Evolutionary conservation across 1,140 invertebrate genomes (phyloP), one percentile per base, ranked within the genome.

Genomic region (Hormaphis cornu): DNA sequence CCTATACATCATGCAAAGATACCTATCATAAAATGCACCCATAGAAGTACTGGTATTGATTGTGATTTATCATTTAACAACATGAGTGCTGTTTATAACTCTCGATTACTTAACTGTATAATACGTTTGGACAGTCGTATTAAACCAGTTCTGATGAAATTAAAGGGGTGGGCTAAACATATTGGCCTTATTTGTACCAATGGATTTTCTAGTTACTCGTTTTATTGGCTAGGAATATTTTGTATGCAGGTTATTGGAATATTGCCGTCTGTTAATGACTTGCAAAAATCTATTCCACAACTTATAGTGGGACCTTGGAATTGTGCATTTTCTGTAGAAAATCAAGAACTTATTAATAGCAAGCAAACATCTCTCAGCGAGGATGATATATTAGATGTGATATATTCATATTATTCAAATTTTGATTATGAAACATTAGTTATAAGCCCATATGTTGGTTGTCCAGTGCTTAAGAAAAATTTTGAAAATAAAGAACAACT

Each of bases 11-110:
- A 76, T 12, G 80, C 81, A 16, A 75, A 82, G 63, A 80, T 82
- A 8, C 84, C 84, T 0, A 84, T 85, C 71, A 77, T 85, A 20
- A 82, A 81, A 75, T 74, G 82, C 37, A 72, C 71, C 69, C 81
- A 84, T 73, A 75, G 71, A 30, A 66, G 71, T 5, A 79, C 79
- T 6, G 71, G 74, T 10, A 71, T 84, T 6, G 76, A 80, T 30
- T 83, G 82, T 74, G 83, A 85, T 77, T 75, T 86, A 44, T 83
- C 82, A 1, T 83, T 84, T 71, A 75, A 77, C 28, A 81, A 66
- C 24, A 33, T 50, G 9, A 30, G 28, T 35, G 44, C 44, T 35
- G 42, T 66, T 30, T 9, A 66, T 30, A 66, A 66, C 3, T 46
- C 59, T 30, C 42, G 35, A 22, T 7, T 66, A 28, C 18, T 66